A percentile compares a stretch with the other conserved stretches of the same genome.
phyloP scores from a whole-genome alignment of 2,888 invertebrate genomes.

The Ophion obscuratus region DNA sequence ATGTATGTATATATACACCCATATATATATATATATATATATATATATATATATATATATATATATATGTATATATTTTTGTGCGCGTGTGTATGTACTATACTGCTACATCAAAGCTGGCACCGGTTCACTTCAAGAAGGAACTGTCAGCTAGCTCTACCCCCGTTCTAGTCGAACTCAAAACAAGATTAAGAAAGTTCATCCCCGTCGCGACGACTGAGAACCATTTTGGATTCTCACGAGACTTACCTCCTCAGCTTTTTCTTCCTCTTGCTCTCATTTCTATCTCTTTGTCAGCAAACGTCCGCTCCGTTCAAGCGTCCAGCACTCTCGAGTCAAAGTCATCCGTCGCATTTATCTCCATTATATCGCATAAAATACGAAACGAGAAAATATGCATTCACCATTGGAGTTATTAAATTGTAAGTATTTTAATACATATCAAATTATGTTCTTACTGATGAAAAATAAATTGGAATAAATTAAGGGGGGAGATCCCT shows the following conservation, averaged over 20 bases:
- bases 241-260: constrained; percentile 38
- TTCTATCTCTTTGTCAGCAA: constrained; percentile 42
- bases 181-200: constrained; percentile 66
- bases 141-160: constrained; percentile 45
- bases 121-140: constrained; percentile 51
- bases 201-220: constrained; percentile 44
- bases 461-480: no score
- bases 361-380: not conserved
- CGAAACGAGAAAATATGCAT: not conserved
- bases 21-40: no score
- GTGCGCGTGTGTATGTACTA: not conserved
- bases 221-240: constrained; percentile 58
- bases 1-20: no score
- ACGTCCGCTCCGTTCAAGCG: constrained; percentile 37
- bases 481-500: no score
- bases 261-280: constrained; percentile 39
- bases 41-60: no score
- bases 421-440: no score
- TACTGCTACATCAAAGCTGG: constrained; percentile 19
- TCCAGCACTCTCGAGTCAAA: constrained; percentile 51
- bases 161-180: constrained; percentile 47
- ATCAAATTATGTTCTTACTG: no score
- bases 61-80: no score
- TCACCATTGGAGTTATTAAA: no score
- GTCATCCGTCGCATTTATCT: constrained; percentile 38